These are phyloP conservation scores for Heliocidaris erythrogramma DNA, from an alignment of 35 echinoderm and acorn worm genomes.

Conservation along the genomic window DNA sequence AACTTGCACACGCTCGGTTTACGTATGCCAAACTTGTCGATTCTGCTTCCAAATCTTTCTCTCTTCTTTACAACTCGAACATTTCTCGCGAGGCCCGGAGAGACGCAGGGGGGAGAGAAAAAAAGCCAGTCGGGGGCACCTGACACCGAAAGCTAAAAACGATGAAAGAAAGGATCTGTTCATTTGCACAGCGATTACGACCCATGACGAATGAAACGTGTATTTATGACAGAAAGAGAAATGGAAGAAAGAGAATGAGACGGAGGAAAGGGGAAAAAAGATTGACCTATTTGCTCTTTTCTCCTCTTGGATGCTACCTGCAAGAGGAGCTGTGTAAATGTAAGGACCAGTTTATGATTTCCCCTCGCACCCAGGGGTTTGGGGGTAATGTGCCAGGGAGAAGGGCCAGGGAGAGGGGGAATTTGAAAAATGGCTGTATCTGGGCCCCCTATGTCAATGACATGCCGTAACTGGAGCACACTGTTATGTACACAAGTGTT, in stretches of 20 bases:
- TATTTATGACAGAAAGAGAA: slow-evolving; percentile 37
- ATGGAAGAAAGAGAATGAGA: not conserved
- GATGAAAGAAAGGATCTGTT: slow-evolving; percentile 36
- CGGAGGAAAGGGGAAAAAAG: slow-evolving; percentile 9
- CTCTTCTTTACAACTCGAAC: not conserved
- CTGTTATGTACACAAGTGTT: not conserved
- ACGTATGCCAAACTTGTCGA: slow-evolving; percentile 36
- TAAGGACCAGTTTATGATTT: slow-evolving; percentile 26
- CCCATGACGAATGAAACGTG: slow-evolving; percentile 37
- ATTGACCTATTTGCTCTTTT: slow-evolving; percentile 46
- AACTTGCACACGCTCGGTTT: slow-evolving; percentile 47
- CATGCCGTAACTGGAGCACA: slow-evolving; percentile 4
- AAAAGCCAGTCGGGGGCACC: slow-evolving; percentile 23
- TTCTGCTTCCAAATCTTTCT: not conserved
- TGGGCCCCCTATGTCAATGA: slow-evolving; percentile 24
- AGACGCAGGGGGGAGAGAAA: not conserved
- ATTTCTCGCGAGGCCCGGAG: not conserved
- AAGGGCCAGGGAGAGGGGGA: not conserved
- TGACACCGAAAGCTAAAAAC: slow-evolving; percentile 26
- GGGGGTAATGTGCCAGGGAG: slow-evolving; percentile 15
- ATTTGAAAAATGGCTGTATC: slow-evolving; percentile 21
- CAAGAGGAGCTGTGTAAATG: slow-evolving; percentile 29
- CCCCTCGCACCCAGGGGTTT: not conserved
- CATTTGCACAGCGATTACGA: slow-evolving; percentile 46
- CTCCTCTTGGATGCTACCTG: slow-evolving; percentile 16